Percentiles rank a stretch among this genome's conserved stretches.
Conservation (phyloP, 1,140 invertebrate species). For the Drosophila lacteicornis region DNA sequence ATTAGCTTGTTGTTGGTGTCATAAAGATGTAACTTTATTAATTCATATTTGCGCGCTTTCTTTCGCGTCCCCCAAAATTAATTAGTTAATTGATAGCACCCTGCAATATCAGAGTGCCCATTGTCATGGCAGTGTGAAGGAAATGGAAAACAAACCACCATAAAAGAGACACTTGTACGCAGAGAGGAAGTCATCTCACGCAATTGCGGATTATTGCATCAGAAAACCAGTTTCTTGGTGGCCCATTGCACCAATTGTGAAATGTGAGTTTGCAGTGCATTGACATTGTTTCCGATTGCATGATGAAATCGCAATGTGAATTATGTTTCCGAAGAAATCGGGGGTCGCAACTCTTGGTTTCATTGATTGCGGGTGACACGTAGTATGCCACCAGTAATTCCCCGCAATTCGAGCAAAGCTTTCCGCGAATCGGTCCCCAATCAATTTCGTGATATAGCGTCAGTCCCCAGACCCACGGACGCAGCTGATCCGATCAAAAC, state of each 20-base stretch:
- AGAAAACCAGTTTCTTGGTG: conserved; percentile 23
- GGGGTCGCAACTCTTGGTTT: background rate
- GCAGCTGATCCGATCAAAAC: conserved; percentile 59
- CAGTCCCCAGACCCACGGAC: conserved; percentile 6
- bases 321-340: conserved; percentile 14
- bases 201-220: conserved; percentile 31
- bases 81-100: background rate
- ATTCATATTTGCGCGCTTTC: background rate
- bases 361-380: conserved; percentile 18
- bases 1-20: no score
- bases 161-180: background rate
- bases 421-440: conserved; percentile 8
- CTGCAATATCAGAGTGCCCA: background rate
- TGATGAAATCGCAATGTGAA: conserved; percentile 27
- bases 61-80: conserved; percentile 1
- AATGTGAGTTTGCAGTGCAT: conserved; percentile 45
- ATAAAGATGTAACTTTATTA: background rate
- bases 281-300: conserved; percentile 21
- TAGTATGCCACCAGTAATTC: conserved; percentile 1
- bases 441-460: conserved; percentile 35
- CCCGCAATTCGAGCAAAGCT: conserved; percentile 17
- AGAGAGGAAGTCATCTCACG: conserved; percentile 4
- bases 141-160: background rate
- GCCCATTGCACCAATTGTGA: conserved; percentile 35
- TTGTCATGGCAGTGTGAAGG: conserved; percentile 16